Conservation (phyloP, 2,888 invertebrate genomes). For the Andrena bucephala region DNA sequence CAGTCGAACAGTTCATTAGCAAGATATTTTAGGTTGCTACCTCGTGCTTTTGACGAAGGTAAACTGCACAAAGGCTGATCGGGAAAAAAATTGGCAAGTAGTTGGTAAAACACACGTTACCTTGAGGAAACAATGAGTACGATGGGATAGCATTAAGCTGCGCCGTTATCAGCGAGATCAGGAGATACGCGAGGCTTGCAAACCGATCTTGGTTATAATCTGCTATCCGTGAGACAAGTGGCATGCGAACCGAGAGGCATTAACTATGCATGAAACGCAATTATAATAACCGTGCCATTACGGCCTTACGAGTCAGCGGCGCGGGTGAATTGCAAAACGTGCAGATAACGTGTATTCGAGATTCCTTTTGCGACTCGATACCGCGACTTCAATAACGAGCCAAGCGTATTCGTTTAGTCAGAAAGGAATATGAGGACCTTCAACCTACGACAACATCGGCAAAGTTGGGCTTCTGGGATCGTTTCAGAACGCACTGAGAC, state of each 20-base stretch:
- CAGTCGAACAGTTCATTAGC: conserved; percentile 3
- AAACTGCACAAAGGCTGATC: neutral
- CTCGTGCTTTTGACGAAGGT: neutral
- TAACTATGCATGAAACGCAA: conserved; percentile 56
- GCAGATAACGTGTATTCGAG: conserved; percentile 2
- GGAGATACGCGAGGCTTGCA: conserved; percentile 49
- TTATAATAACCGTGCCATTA: conserved; percentile 52
- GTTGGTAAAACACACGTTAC: conserved; percentile 42
- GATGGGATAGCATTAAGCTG: conserved; percentile 28
- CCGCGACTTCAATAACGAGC: neutral
- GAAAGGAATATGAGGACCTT: conserved; percentile 5
- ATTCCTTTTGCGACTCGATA: conserved; percentile 3
- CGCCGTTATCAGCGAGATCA: conserved; percentile 37
- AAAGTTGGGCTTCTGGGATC: too few species aligned
- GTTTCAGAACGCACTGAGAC: too few species aligned
- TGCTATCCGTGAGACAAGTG: conserved; percentile 41
- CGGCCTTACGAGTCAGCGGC: conserved; percentile 4
- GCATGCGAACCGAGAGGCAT: conserved; percentile 46
- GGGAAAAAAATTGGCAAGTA: conserved; percentile 30
- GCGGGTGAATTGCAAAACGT: conserved; percentile 21
- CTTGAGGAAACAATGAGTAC: conserved; percentile 38
- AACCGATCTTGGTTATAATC: conserved; percentile 61
- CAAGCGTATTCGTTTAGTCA: neutral
- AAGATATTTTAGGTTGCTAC: neutral
- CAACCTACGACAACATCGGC: too few species aligned